These are phyloP conservation scores for Polyergus mexicanus DNA, from an alignment of 1,140 invertebrate genomes.

Conservation along the genomic window DNA sequence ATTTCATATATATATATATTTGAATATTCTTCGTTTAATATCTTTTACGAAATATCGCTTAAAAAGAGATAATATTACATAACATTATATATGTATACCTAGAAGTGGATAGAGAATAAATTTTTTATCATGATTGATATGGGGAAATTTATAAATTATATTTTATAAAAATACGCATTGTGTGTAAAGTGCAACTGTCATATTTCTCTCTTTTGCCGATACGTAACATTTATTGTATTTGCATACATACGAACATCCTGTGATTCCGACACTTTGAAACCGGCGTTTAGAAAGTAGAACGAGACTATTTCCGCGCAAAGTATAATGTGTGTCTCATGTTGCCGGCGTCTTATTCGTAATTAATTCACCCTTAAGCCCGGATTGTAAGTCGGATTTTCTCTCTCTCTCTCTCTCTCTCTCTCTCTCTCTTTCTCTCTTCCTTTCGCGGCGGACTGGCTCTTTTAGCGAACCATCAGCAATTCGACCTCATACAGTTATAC, in stretches of 20 bases:
- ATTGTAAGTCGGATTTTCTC: slow-evolving; percentile 22
- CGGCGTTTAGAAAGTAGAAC: slow-evolving; percentile 69
- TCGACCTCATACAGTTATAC: background rate
- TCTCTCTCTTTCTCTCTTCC: background rate
- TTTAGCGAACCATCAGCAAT: background rate
- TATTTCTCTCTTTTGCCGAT: background rate
- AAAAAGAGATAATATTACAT: background rate
- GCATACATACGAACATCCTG: background rate
- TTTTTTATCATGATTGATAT: too few species aligned
- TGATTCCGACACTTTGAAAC: slow-evolving; percentile 41
- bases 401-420: background rate
- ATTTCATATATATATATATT: slow-evolving; percentile 61
- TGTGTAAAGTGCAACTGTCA: background rate
- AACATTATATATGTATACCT: too few species aligned
- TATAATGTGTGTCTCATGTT: slow-evolving; percentile 75
- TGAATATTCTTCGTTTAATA: slow-evolving; percentile 52
- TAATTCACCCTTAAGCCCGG: slow-evolving; percentile 63
- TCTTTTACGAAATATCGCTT: slow-evolving; percentile 10
- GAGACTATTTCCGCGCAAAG: slow-evolving; percentile 57
- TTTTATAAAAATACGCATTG: too few species aligned
- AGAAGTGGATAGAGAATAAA: too few species aligned
- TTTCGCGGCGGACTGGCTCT: background rate
- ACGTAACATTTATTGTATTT: background rate
- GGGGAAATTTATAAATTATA: too few species aligned
- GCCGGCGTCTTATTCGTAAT: slow-evolving; percentile 74